Evolutionary conservation across 2,888 invertebrate genomes (phyloP).

Genomic region (Hyposoter dolosus): DNA sequence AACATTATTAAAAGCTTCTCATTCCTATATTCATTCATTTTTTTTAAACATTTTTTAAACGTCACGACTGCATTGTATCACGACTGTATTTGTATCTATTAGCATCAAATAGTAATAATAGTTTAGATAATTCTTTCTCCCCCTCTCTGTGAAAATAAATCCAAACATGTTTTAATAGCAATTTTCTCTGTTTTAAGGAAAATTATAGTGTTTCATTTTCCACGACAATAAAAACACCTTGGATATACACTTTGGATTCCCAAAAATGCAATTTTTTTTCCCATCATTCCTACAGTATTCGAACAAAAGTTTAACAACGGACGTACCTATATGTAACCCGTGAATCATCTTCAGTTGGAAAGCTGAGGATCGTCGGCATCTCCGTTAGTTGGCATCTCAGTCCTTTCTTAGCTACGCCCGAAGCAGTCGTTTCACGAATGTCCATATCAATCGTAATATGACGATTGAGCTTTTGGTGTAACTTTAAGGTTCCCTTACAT

Average conservation of each 20-base stretch:
- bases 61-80: background rate
- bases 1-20: too few species aligned
- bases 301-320: background rate
- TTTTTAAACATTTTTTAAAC: too few species aligned
- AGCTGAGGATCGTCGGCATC: too few species aligned
- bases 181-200: background rate
- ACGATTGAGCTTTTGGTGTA: background rate
- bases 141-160: background rate
- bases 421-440: too few species aligned
- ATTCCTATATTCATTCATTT: too few species aligned
- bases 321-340: background rate
- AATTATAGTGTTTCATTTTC: background rate
- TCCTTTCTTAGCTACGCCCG: too few species aligned
- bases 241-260: background rate
- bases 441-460: background rate
- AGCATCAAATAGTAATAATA: background rate
- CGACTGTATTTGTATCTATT: background rate
- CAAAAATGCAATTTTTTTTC: background rate
- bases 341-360: background rate
- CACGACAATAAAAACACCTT: background rate
- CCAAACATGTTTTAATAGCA: background rate
- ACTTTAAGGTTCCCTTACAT: background rate
- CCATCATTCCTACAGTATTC: background rate
- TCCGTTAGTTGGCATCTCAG: too few species aligned
- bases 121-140: background rate